Conservation (phyloP, 2,888 invertebrate species). For the Dynastes grantii region DNA sequence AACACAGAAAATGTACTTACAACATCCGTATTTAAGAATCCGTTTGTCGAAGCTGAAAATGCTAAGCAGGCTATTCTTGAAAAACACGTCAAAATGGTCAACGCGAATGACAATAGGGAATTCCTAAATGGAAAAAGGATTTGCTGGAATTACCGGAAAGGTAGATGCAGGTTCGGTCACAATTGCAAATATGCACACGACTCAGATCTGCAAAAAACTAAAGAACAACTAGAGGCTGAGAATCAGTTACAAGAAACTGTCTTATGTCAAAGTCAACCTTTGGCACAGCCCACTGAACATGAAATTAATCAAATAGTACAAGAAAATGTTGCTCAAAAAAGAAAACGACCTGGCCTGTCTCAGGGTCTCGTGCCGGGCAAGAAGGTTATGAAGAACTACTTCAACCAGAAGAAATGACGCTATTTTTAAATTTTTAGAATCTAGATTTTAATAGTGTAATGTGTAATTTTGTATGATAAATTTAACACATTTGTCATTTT, state of each 20-base stretch:
- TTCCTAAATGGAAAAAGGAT: constrained; percentile 91
- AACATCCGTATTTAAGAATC: constrained; percentile 89
- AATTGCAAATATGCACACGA: constrained; percentile 95
- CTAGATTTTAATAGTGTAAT: constrained; percentile 8
- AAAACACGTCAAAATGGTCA: constrained; percentile 94
- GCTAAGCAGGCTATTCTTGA: constrained; percentile 90
- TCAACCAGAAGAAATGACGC: constrained; percentile 73
- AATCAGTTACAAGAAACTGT: constrained; percentile 70
- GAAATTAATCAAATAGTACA: constrained; percentile 59
- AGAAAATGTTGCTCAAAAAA: constrained; percentile 69
- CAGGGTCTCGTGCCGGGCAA: constrained; percentile 87
- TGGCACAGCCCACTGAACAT: constrained; percentile 55
- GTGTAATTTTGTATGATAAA: constrained; percentile 29
- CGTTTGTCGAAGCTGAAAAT: constrained; percentile 88
- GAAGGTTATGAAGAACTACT: constrained; percentile 86
- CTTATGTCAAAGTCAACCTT: constrained; percentile 64
- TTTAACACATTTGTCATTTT: constrained; percentile 51
- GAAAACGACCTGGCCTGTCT: constrained; percentile 85
- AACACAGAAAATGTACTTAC: constrained; percentile 67
- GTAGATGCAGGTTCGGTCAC: constrained; percentile 91
- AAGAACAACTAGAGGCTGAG: constrained; percentile 75
- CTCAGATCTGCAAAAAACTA: constrained; percentile 82
- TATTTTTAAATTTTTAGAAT: constrained; percentile 51
- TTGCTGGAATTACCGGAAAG: constrained; percentile 95
- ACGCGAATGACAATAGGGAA: constrained; percentile 78